Evolutionary conservation across 2,797 vertebrate genomes (phyloP), one percentile per base, ranked within the genome.

Genomic region (Tragelaphus oryx): DNA sequence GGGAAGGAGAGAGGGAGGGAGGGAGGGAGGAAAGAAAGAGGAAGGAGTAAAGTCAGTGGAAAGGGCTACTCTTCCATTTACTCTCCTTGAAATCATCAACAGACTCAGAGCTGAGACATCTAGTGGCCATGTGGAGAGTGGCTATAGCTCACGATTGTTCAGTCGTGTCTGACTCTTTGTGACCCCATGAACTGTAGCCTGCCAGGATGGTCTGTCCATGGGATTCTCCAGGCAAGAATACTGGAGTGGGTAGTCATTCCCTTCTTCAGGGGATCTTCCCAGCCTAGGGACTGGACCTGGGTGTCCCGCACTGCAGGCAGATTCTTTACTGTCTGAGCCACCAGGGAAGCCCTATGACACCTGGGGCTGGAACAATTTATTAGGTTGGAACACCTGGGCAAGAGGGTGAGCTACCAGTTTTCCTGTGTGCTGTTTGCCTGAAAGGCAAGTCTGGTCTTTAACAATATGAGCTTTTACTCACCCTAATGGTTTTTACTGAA

Each of bases 371-470:
- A 68, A 26, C 74, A 74, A n/a, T 52, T 46, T 0, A 6, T 95
- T 94, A 80, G 97, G 97, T 97, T 84, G 79, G 95, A 97, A 95
- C 87, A 97, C 82, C 80, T 41, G 14, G 14, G 84, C 93, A 95
- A 95, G 95, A 98, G 96, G 60, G 85, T 94, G 95, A 97, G 96
- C 93, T 88, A 60, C 98, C 97, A 95, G 75, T 46, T 14, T 86
- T 46, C 78, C 52, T 1, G 3, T 52, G 13, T 74, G 96, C 87
- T 96, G 96, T 44, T 13, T 93, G 79, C 93, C 94, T 57, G 24
- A 74, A 91, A 83, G 1, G 30, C 55, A 91, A 96, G 91, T 24
- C 74, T 44, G 97, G 93, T 91, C 95, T 98, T 95, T 95, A 95
- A 91, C 30, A 12, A 96, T 96, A 95, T 80, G 79, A 46, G 92